Percentiles rank a stretch among this genome's conserved stretches.
phyloP scores from a whole-genome alignment of 2,888 invertebrate genomes.

The Thymelicus acteon region DNA sequence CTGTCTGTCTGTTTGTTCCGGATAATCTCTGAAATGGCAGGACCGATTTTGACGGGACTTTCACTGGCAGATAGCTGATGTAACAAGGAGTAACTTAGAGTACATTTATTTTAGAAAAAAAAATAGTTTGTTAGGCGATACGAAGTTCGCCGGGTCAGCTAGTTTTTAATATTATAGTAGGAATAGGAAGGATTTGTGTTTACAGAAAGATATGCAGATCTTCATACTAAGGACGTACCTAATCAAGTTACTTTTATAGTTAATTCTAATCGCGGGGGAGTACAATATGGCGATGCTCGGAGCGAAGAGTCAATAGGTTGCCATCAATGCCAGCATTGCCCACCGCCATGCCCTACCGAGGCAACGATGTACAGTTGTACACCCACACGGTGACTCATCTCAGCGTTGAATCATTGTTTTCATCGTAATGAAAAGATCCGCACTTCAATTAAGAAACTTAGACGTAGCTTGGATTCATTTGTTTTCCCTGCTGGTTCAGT shows the following conservation, averaged over 20 bases:
- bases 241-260: constrained; percentile 2
- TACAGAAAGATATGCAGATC: no score
- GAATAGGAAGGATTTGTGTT: neutral
- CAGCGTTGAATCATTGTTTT: constrained; percentile 71
- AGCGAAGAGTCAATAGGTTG: constrained; percentile 38
- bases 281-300: constrained; percentile 38
- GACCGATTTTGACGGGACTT: no score
- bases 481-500: neutral
- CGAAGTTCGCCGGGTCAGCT: no score
- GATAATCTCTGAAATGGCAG: no score
- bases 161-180: no score
- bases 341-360: neutral
- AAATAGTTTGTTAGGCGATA: no score
- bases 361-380: constrained; percentile 37
- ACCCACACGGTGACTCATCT: constrained; percentile 60
- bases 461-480: constrained; percentile 12
- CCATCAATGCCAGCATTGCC: constrained; percentile 36
- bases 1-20: no score
- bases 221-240: neutral
- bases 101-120: no score
- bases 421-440: constrained; percentile 60
- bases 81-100: no score
- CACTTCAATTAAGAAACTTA: constrained; percentile 31
- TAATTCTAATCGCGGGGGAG: constrained; percentile 30
- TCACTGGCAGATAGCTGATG: no score